Percentiles rank a stretch among this genome's conserved stretches.
phyloP scores from a whole-genome alignment of 2,888 invertebrate genomes.

The Xestia c-nigrum region DNA sequence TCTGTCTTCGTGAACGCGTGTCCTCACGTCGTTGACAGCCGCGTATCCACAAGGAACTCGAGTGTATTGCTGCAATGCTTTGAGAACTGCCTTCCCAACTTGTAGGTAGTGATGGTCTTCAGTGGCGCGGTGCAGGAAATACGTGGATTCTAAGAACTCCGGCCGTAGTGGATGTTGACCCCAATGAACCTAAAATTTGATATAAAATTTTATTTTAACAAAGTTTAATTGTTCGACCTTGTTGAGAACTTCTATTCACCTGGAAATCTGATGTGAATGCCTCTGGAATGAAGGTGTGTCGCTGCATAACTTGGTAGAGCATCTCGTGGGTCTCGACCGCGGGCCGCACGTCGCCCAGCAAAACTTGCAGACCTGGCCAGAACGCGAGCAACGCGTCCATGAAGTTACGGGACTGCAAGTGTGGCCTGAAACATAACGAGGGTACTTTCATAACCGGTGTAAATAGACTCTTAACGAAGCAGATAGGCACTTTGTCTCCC shows the following conservation, averaged over 20 bases:
- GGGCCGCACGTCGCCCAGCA: slow-evolving; percentile 97
- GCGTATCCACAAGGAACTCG: slow-evolving; percentile 99
- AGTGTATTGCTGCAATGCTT: slow-evolving; percentile 97
- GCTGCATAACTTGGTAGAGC: slow-evolving; percentile 99
- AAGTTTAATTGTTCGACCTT: not conserved
- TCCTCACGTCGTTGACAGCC: slow-evolving; percentile 98
- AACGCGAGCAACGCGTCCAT: slow-evolving; percentile 99
- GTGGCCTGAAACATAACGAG: slow-evolving; percentile 91
- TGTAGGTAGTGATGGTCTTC: slow-evolving; percentile 98
- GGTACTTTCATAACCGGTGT: not conserved
- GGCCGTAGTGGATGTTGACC: slow-evolving; percentile 99
- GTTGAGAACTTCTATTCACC: slow-evolving; percentile 78
- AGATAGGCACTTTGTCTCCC: too few species aligned
- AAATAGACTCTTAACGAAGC: too few species aligned
- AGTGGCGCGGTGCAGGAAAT: slow-evolving; percentile 98
- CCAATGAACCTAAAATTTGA: slow-evolving; percentile 95
- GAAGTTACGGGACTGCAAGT: slow-evolving; percentile 97
- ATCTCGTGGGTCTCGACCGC: slow-evolving; percentile 99
- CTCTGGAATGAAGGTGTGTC: slow-evolving; percentile 99
- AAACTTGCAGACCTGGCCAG: slow-evolving; percentile 99
- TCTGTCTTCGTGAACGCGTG: slow-evolving; percentile 97
- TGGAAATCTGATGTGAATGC: slow-evolving; percentile 99
- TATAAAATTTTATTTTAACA: slow-evolving; percentile 6
- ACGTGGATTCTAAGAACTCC: slow-evolving; percentile 99
- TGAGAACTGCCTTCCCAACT: slow-evolving; percentile 96